Percentiles rank a stretch among this genome's conserved stretches.
phyloP scores from a whole-genome alignment of 2,888 invertebrate species.

The Ormyrus rosae region DNA sequence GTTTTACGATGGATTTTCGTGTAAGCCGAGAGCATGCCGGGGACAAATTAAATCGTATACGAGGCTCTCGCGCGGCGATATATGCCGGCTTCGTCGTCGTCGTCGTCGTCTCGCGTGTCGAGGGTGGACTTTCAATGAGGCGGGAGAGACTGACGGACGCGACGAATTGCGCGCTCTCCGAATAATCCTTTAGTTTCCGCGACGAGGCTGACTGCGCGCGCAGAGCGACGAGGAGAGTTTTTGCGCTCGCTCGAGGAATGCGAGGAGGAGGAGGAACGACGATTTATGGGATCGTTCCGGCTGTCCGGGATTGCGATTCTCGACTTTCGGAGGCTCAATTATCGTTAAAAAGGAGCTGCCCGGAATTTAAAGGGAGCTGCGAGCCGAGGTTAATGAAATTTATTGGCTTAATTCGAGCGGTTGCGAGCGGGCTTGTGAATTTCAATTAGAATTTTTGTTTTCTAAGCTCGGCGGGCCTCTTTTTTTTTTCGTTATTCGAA shows the following conservation, averaged over 20 bases:
- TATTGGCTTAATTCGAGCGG: too few species aligned
- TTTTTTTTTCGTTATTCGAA: neutral
- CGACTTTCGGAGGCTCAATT: neutral
- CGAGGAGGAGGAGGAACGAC: neutral
- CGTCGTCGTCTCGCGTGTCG: neutral
- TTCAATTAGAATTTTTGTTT: neutral
- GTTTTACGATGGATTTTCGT: conserved; percentile 21
- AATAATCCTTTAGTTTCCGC: conserved; percentile 31
- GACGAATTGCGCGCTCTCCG: conserved; percentile 32
- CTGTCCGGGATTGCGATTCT: conserved; percentile 15
- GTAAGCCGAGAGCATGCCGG: conserved; percentile 14
- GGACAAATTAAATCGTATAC: conserved; percentile 55
- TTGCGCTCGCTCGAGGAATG: conserved; percentile 2
- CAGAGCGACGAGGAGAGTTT: too few species aligned
- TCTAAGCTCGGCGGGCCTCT: neutral
- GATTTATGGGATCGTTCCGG: conserved; percentile 27
- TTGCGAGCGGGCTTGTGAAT: neutral
- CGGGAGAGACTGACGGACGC: conserved; percentile 30
- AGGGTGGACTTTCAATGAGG: conserved; percentile 45
- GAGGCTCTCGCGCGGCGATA: conserved; percentile 1
- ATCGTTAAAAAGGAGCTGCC: neutral
- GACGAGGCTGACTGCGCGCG: neutral
- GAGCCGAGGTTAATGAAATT: too few species aligned
- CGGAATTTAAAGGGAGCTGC: too few species aligned
- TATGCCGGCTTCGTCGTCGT: too few species aligned